Evolutionary conservation across 2,797 vertebrate species (phyloP).

Genomic region (Melanotaenia parkinsoni): DNA sequence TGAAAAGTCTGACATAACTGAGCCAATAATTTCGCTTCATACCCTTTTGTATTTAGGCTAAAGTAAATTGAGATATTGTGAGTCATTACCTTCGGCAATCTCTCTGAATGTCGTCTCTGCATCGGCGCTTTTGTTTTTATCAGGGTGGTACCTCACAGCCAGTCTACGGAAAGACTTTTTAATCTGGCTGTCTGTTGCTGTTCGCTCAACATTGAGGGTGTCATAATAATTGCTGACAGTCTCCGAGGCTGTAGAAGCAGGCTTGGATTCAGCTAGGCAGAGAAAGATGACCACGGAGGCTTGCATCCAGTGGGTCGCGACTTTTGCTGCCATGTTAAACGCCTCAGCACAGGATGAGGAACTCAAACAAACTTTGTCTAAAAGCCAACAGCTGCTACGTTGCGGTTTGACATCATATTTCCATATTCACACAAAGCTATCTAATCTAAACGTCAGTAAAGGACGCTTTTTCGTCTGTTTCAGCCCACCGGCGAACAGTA

Average conservation of each 20-base stretch:
- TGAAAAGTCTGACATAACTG: too few species aligned
- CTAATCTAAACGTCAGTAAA: conserved; percentile 18
- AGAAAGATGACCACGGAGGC: conserved; percentile 33
- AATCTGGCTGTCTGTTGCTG: conserved; percentile 63
- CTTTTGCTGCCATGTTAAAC: conserved; percentile 40
- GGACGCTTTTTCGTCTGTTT: background rate
- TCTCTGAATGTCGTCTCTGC: conserved; percentile 76
- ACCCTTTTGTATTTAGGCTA: too few species aligned
- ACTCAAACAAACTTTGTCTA: conserved; percentile 6
- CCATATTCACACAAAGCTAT: background rate
- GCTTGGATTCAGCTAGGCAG: conserved; percentile 23
- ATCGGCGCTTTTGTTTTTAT: conserved; percentile 76
- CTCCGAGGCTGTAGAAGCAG: conserved; percentile 1
- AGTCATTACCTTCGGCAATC: conserved; percentile 73
- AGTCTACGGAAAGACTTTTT: conserved; percentile 71
- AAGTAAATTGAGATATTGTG: background rate
- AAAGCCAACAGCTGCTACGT: background rate
- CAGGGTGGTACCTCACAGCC: conserved; percentile 75
- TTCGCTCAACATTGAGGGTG: conserved; percentile 48
- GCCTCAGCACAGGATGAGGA: conserved; percentile 5
- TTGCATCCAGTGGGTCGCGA: conserved; percentile 19
- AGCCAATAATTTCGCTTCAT: too few species aligned
- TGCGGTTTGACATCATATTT: conserved; percentile 32
- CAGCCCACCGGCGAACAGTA: background rate
- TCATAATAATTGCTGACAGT: conserved; percentile 55